These are phyloP conservation scores for Erithacus rubecula DNA, from an alignment of 2,797 vertebrate genomes.

Conservation along the genomic window DNA sequence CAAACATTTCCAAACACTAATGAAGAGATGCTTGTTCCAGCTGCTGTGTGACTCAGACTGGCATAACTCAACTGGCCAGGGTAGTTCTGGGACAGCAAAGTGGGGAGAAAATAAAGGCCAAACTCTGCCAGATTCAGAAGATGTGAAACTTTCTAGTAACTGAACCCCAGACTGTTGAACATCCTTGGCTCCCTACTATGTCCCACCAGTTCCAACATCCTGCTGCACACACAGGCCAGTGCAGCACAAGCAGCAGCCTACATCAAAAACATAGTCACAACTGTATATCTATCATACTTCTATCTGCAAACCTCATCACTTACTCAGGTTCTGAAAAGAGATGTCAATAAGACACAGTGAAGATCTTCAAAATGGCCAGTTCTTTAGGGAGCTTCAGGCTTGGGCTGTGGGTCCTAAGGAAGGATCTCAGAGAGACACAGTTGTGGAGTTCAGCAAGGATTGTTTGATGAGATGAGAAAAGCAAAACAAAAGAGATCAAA, in stretches of 20 bases:
- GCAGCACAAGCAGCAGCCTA: not conserved
- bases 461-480: slow-evolving; percentile 7
- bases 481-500: slow-evolving; percentile 7
- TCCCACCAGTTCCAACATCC: not conserved
- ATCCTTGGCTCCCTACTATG: not conserved
- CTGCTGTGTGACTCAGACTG: not conserved
- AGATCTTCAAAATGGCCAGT: not conserved
- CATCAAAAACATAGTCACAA: not conserved
- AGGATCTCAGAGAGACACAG: not conserved
- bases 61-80: not conserved
- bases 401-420: not conserved
- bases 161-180: not conserved
- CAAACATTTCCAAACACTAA: not conserved
- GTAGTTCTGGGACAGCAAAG: not conserved
- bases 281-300: not conserved
- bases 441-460: not conserved
- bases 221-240: not conserved
- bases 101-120: not conserved
- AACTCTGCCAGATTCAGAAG: not conserved
- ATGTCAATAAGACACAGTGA: not conserved
- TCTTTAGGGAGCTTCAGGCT: not conserved
- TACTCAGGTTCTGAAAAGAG: not conserved
- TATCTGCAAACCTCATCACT: not conserved
- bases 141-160: not conserved
- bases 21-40: not conserved